phyloP scores from a whole-genome alignment of 2,797 vertebrate species.

The Semaprochilodus insignis region DNA sequence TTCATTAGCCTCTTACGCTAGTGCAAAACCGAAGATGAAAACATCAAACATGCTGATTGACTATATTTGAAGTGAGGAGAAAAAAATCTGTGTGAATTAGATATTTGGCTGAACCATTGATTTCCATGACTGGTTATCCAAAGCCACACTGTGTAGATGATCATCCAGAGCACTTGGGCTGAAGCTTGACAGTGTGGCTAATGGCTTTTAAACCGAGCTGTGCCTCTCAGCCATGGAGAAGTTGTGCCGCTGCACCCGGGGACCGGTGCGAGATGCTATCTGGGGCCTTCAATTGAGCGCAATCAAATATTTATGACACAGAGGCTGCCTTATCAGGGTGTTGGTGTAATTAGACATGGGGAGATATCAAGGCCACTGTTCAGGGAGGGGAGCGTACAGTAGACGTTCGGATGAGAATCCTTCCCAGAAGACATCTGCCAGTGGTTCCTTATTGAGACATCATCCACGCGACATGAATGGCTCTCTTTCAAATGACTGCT shows the following conservation, averaged over 20 bases:
- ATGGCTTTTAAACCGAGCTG: constrained; percentile 9
- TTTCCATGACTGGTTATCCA: neutral
- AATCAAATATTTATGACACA: constrained; percentile 61
- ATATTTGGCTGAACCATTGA: neutral
- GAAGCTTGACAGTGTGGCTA: neutral
- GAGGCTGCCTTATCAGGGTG: constrained; percentile 56
- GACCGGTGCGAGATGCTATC: constrained; percentile 47
- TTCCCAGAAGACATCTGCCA: constrained; percentile 59
- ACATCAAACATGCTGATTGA: neutral
- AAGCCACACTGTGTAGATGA: neutral
- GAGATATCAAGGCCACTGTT: constrained; percentile 42
- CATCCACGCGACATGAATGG: constrained; percentile 55
- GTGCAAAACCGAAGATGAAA: no score
- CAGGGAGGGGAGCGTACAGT: constrained; percentile 42
- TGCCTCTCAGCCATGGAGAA: constrained; percentile 2
- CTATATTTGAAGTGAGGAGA: neutral
- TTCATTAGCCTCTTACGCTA: no score
- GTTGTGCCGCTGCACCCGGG: neutral
- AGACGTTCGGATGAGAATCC: constrained; percentile 53
- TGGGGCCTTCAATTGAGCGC: constrained; percentile 34
- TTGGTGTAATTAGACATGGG: constrained; percentile 61
- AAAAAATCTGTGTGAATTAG: neutral
- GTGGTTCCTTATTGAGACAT: constrained; percentile 61
- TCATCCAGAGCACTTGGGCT: neutral
- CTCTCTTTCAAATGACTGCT: constrained; percentile 35